Evolutionary conservation across 2,797 vertebrate species (phyloP).

Genomic region (Clarias platycephalus): DNA sequence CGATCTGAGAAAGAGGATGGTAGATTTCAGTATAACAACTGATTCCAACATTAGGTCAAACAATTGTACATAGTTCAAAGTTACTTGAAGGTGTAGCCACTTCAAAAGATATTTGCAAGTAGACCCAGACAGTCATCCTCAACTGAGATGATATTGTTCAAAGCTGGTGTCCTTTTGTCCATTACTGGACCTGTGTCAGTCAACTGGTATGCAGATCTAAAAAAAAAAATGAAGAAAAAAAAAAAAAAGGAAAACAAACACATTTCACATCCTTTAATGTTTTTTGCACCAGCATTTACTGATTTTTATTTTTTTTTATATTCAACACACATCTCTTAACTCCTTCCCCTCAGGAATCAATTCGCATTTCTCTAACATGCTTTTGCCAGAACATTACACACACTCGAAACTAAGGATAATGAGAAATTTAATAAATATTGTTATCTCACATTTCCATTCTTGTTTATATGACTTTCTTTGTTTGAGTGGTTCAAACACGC

Average conservation of each 20-base stretch:
- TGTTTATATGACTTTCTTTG: background rate
- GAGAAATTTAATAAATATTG: background rate
- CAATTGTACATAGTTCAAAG: no score
- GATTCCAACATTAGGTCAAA: no score
- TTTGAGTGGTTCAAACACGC: background rate
- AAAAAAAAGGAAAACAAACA: background rate
- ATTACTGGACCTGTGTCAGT: slow-evolving; percentile 30
- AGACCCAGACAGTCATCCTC: no score
- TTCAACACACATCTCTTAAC: background rate
- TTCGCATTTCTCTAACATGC: background rate
- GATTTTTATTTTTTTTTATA: background rate
- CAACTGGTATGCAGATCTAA: slow-evolving; percentile 28
- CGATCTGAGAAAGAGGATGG: no score
- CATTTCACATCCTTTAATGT: background rate
- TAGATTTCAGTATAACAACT: no score
- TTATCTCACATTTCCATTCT: background rate
- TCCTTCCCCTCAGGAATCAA: background rate
- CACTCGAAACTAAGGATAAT: background rate
- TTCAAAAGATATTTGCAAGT: no score
- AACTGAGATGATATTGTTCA: background rate
- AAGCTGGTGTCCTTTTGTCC: background rate
- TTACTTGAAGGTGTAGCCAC: background rate
- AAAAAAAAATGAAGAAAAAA: no score
- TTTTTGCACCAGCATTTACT: background rate
- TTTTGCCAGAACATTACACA: background rate